These are phyloP conservation scores for Bradynema listronoti DNA, from an alignment of 1,140 invertebrate species.

Conservation along the genomic window DNA sequence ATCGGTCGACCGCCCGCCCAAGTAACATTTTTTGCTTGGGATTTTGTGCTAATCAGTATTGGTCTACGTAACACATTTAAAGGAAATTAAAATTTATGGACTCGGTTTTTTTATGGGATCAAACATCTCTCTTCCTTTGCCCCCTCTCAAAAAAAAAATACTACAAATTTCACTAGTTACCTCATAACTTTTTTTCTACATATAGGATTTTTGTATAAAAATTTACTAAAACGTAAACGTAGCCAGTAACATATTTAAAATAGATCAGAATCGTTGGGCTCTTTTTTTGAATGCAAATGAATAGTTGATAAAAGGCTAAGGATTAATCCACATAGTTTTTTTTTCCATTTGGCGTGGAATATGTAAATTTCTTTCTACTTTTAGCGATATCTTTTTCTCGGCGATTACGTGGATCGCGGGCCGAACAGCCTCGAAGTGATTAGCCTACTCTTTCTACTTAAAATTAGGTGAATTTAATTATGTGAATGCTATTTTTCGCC, in stretches of 20 bases:
- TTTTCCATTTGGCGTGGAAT: not conserved
- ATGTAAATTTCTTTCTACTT: no score
- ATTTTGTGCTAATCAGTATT: not conserved
- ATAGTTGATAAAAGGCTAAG: not conserved
- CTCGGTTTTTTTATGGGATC: not conserved
- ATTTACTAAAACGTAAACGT: no score
- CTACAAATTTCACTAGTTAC: not conserved
- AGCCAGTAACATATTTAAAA: not conserved
- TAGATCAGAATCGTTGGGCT: not conserved
- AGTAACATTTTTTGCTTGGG: not conserved
- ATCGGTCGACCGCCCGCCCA: constrained; percentile 27
- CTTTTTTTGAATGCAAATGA: constrained; percentile 3
- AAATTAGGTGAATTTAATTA: constrained; percentile 30
- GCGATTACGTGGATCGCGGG: constrained; percentile 59
- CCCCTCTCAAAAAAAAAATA: not conserved
- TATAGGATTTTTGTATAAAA: no score
- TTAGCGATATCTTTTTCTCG: constrained; percentile 58
- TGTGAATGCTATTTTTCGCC: not conserved
- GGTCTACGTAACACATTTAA: not conserved
- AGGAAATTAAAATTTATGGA: not conserved
- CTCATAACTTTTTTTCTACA: no score
- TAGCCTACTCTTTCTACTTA: constrained; percentile 63
- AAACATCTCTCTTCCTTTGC: not conserved
- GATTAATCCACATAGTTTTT: not conserved
- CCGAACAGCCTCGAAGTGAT: constrained; percentile 69